Base-by-base conservation (phyloP, 2,113 vertebrate genomes). In the Artemisiospiza belli region DNA sequence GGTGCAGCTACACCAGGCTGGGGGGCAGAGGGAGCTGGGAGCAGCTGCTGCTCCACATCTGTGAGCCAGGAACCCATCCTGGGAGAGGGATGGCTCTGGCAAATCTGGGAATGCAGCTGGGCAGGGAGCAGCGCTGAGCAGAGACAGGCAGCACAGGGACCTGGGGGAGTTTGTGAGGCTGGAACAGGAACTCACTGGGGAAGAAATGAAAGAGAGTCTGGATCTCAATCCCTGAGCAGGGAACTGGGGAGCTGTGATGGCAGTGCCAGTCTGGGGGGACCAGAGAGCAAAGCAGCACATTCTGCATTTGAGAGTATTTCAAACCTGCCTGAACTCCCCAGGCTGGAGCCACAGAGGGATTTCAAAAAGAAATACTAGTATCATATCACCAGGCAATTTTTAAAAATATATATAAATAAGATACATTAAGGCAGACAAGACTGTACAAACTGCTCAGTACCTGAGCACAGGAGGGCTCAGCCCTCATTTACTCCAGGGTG, bases 191-290 rank as follows among this genome's bases (percentile, higher is more conserved):
- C 18, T 31, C 69, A 4, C 46, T 5, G 21, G 51, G 66, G 67
- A 43, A 23, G 87, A 16, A 87, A 74, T 47, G 85, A 93, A 92
- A 88, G 73, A 49, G 18, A 76, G 31, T 3, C 2, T 1, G 9
- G 23, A 41, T 37, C 84, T 68, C 90, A 75, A 79, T 59, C 95
- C 51, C 84, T 0, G 1, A 57, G 87, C 37, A 28, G 92, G 90
- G 89, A 95, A 6, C 55, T 8, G 54, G 62, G 46, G 70, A 55
- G 47, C 73, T 12, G 0, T 0, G 0, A 4, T 13, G 49, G 55
- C 6, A 10, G 0, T 7, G 2, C 31, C 39, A 11, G 24, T 30
- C 69, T n/a, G 57, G 0, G 1, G 66, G 44, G 44, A 81, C 6
- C 2, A 62, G 49, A 61, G 33, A 94, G 68, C 37, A 9, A 30